phyloP scores from a whole-genome alignment of 2,797 vertebrate species.

The Gymnopithys bicolor region DNA sequence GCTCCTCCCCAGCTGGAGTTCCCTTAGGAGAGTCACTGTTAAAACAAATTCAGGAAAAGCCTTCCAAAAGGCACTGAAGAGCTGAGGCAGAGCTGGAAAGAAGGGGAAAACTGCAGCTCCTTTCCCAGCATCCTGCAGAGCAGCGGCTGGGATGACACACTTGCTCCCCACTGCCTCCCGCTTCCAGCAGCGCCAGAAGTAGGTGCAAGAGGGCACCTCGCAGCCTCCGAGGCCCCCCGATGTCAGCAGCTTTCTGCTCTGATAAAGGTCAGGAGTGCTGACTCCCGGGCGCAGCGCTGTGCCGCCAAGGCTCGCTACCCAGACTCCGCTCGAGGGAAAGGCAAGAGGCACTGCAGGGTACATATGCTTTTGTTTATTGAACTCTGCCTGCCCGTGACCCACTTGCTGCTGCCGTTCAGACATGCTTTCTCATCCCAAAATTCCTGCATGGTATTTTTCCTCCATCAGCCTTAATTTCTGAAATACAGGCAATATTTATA shows the following conservation, averaged over 20 bases:
- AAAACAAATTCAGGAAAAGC: neutral
- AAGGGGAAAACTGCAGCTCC: neutral
- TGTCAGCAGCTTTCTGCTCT: constrained; percentile 42
- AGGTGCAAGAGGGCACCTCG: neutral
- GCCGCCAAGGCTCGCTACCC: neutral
- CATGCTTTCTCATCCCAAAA: neutral
- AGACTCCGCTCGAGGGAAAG: constrained; percentile 40
- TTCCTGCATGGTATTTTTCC: neutral
- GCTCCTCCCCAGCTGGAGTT: neutral
- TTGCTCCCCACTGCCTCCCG: neutral
- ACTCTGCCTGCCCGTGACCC: constrained; percentile 46
- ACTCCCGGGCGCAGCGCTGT: neutral
- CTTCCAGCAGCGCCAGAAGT: neutral
- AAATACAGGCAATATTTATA: neutral
- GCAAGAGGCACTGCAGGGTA: constrained; percentile 45
- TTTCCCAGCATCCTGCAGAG: neutral
- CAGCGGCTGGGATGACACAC: neutral
- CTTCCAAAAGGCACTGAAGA: neutral
- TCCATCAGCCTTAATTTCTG: neutral
- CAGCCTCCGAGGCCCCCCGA: neutral
- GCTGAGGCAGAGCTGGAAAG: neutral
- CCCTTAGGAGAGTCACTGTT: neutral
- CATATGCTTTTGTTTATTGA: constrained; percentile 58
- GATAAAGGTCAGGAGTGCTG: constrained; percentile 39
- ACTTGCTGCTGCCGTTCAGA: constrained; percentile 32